Percentiles rank a stretch among this genome's conserved stretches.
Evolutionary conservation across 2,888 invertebrate genomes (phyloP).

Genomic region (Pseudanteris insignis): DNA sequence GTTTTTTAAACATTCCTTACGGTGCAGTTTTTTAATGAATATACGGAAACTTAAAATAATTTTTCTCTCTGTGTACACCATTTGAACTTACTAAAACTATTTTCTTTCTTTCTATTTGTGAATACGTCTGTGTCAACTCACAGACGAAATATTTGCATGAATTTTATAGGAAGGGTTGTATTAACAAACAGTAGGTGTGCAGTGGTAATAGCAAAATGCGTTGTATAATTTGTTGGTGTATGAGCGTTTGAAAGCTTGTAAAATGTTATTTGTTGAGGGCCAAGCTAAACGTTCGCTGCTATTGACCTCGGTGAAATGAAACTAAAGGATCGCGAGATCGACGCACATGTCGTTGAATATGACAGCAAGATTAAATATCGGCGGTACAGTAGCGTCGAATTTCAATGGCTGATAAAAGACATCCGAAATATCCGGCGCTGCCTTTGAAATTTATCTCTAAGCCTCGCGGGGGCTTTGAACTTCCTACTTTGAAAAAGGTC

Average conservation of each 20-base stretch:
- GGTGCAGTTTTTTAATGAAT: no score
- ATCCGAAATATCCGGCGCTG: conserved; percentile 34
- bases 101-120: no score
- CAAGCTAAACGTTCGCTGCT: conserved; percentile 24
- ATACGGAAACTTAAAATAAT: no score
- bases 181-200: no score
- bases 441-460: conserved; percentile 38
- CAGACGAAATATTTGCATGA: no score
- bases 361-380: conserved; percentile 37
- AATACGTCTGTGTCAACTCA: no score
- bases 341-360: conserved; percentile 41
- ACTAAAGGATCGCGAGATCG: conserved; percentile 32
- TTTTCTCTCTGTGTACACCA: no score
- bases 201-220: no score
- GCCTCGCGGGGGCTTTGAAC: conserved; percentile 40
- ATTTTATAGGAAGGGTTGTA: no score
- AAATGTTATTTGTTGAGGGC: conserved; percentile 26
- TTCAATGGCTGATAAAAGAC: conserved; percentile 44
- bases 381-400: conserved; percentile 30
- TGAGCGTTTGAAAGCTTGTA: conserved; percentile 19
- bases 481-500: conserved; percentile 31
- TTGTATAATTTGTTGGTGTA: no score
- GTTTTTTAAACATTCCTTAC: no score
- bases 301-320: conserved; percentile 38
- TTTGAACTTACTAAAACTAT: no score